Conservation (phyloP, 2,113 vertebrate genomes). For the Sakesphorus luctuosus region DNA sequence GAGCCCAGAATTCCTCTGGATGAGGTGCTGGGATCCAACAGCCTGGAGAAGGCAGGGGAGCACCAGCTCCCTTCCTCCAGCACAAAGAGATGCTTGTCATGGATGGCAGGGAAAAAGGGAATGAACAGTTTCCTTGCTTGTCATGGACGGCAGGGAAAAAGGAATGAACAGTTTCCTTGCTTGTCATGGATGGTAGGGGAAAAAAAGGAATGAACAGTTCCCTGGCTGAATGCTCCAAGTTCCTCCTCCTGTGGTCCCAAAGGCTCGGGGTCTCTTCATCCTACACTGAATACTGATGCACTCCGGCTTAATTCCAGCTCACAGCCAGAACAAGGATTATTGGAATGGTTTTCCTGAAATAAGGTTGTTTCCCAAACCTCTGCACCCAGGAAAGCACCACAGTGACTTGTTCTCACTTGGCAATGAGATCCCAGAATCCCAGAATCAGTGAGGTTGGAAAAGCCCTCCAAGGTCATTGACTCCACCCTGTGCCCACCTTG, state of each 20-base stretch:
- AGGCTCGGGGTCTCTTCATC: neutral
- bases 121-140: neutral
- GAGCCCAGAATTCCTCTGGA: neutral
- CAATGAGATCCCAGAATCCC: neutral
- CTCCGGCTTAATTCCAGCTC: neutral
- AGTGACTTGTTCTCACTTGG: neutral
- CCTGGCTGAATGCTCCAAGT: neutral
- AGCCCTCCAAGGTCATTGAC: neutral
- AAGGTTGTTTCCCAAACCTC: neutral
- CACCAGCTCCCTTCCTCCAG: neutral
- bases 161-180: neutral
- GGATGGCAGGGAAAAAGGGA: fast-evolving
- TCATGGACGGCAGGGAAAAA: fast-evolving
- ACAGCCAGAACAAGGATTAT: neutral
- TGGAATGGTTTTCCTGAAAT: neutral
- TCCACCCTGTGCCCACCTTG: neutral
- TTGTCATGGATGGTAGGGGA: fast-evolving
- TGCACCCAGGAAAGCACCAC: neutral
- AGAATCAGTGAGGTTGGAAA: neutral
- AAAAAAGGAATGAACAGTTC: neutral
- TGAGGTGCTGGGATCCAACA: neutral
- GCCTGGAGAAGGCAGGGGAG: neutral
- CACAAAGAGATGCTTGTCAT: neutral
- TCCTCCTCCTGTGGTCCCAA: neutral
- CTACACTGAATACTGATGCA: neutral